Percentiles rank a stretch among this genome's conserved stretches.
phyloP scores from a whole-genome alignment of 1,140 invertebrate species.

The Aphaenogaster floridana region DNA sequence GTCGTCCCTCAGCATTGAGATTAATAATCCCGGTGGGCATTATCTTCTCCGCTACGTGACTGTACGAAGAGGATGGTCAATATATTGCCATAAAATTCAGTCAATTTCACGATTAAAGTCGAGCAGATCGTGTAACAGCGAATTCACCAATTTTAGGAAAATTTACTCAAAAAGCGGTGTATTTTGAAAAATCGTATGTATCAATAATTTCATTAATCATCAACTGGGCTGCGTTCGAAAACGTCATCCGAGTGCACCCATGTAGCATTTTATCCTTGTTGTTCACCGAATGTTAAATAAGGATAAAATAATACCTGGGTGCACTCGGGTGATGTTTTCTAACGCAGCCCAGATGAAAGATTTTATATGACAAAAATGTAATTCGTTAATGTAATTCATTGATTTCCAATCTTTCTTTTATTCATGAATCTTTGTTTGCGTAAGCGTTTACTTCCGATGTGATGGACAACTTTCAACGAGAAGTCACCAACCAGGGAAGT shows the following conservation, averaged over 20 bases:
- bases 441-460: not conserved
- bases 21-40: conserved; percentile 54
- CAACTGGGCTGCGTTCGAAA: too few species aligned
- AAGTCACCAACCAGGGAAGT: not conserved
- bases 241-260: too few species aligned
- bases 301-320: too few species aligned
- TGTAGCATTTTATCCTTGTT: too few species aligned
- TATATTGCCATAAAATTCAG: not conserved
- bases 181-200: not conserved
- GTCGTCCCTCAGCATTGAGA: conserved; percentile 48
- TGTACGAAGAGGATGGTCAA: not conserved
- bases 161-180: not conserved
- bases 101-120: conserved; percentile 17
- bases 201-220: not conserved
- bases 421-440: not conserved
- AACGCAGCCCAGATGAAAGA: too few species aligned
- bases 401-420: not conserved
- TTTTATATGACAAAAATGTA: not conserved
- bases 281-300: too few species aligned
- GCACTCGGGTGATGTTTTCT: too few species aligned
- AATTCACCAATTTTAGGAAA: not conserved
- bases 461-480: not conserved
- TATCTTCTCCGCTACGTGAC: conserved; percentile 45
- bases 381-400: not conserved
- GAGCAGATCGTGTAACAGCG: not conserved